phyloP scores from a whole-genome alignment of 2,113 vertebrate genomes.

The Mesocricetus auratus region DNA sequence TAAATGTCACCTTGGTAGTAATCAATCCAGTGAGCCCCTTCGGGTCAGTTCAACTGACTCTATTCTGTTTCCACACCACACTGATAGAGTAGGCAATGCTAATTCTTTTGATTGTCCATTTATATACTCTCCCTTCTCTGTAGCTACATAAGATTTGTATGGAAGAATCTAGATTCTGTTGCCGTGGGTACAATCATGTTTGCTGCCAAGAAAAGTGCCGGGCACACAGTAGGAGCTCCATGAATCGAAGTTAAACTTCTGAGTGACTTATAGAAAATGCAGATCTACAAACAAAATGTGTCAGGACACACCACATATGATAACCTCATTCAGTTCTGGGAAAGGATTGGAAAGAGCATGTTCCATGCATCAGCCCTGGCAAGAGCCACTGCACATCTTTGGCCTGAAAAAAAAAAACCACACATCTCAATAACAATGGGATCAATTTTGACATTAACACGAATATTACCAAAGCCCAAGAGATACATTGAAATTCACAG shows the following conservation, averaged over 20 bases:
- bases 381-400: conserved; percentile 55
- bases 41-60: neutral
- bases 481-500: conserved; percentile 82
- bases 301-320: neutral
- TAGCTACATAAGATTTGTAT: neutral
- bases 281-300: neutral
- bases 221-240: neutral
- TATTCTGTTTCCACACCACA: neutral
- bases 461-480: conserved; percentile 83
- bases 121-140: neutral
- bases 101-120: neutral
- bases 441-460: conserved; percentile 85
- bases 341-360: conserved; percentile 28
- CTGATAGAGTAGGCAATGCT: neutral
- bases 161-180: neutral
- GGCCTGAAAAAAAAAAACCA: conserved; percentile 61
- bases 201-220: neutral
- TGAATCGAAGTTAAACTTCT: neutral
- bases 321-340: conserved; percentile 42
- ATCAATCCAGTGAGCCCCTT: neutral
- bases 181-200: neutral
- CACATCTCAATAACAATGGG: conserved; percentile 83
- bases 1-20: neutral
- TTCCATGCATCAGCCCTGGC: conserved; percentile 54
- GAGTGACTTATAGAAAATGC: conserved; percentile 8